Evolutionary conservation across 37 sponge, comb jelly and placozoan species (phyloP), one percentile per base, ranked within the genome.

Genomic region (Ianthella basta): DNA sequence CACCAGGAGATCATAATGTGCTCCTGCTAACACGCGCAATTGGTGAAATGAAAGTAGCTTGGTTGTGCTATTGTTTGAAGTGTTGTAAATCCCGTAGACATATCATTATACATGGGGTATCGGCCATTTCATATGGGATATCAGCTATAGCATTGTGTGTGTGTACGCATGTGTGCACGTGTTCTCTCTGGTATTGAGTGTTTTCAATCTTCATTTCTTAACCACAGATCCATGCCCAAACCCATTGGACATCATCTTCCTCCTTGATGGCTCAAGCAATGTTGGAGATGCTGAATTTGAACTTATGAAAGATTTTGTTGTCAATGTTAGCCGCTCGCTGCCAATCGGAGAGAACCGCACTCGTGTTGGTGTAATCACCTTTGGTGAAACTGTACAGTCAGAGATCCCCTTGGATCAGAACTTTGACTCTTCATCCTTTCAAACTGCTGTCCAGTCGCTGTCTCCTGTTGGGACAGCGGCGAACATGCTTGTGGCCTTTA

Each of bases 221-320:
- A 27, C 5, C 72, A 39, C 78, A 75, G 78, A 75, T 41, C 78
- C 78, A 1, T 75, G 78, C 21, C 44, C 54, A 39, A 32, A 75
- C 25, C 37, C 78, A 21, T 1, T 44, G 21, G 78, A 75, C 78
- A 75, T 75, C n/a, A 19, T 75, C 15, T 75, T 75, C 54, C 54
- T 75, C 8, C 19, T 75, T 39, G 78, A 75, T 75, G 78, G 53
- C n/a, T 75, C 78, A 25, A 75, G 25, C 54, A 75, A 24, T 23
- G 54, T 50, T 41, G n/a, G 38, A 75, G 19, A 15, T 75, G 53
- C 37, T 1, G 15, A 50, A 13, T 75, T 75, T 41, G 78, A 75
- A 50, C 20, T 50, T n/a, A 13, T 75, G 38, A 75, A 75, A 53
- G 54, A 75, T 24, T 50, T 75, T 19, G 25, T 75, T 19, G 54